These are phyloP conservation scores for Pipistrellus pygmaeus DNA, from an alignment of 2,797 vertebrate species.

Conservation along the genomic window DNA sequence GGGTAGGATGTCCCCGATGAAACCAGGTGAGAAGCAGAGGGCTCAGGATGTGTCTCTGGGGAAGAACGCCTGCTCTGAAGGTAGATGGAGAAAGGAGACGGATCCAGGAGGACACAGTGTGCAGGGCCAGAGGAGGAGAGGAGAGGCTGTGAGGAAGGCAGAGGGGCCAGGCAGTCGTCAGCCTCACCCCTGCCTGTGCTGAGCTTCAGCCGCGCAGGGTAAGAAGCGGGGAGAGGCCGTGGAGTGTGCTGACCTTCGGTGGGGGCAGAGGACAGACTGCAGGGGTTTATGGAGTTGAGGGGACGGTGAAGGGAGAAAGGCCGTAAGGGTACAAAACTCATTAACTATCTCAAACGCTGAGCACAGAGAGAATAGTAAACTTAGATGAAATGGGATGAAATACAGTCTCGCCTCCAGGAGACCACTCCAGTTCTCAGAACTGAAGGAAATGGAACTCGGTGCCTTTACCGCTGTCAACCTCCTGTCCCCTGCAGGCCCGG, in stretches of 20 bases:
- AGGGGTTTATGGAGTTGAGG: neutral
- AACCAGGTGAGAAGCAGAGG: neutral
- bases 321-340: conserved; percentile 6
- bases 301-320: neutral
- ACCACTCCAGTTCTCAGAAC: conserved; percentile 50
- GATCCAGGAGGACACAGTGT: neutral
- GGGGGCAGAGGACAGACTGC: neutral
- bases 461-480: neutral
- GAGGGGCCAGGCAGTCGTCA: neutral
- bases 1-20: neutral
- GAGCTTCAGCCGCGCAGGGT: neutral
- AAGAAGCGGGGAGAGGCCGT: conserved; percentile 30
- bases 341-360: conserved; percentile 35
- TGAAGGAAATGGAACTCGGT: neutral
- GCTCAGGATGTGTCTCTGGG: neutral
- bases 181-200: neutral
- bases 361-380: conserved; percentile 41
- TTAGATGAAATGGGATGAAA: conserved; percentile 33
- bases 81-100: no score
- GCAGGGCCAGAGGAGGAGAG: neutral
- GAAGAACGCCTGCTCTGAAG: neutral
- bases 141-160: neutral
- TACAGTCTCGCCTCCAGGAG: conserved; percentile 54
- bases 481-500: neutral
- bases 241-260: neutral